A percentile compares a stretch with the other conserved stretches of the same genome.
phyloP scores from a whole-genome alignment of 2,113 vertebrate genomes.

The Genyomyrus donnyi region DNA sequence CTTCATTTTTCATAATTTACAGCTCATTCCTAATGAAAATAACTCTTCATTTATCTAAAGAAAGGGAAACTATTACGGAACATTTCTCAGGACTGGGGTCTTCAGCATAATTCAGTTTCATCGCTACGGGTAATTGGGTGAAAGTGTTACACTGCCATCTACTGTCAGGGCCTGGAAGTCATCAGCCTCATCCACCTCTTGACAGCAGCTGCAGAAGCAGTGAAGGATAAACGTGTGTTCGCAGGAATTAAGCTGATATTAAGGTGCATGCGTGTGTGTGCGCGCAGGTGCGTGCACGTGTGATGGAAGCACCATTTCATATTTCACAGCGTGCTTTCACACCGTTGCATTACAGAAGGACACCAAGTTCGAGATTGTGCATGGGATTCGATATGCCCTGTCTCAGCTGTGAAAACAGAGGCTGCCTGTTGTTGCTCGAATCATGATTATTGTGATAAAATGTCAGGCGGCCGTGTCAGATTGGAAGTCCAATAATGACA shows the following conservation, averaged over 20 bases:
- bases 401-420: not conserved
- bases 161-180: not conserved
- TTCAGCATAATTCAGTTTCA: not conserved
- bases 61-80: slow-evolving; percentile 19
- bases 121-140: not conserved
- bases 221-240: not conserved
- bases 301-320: not conserved
- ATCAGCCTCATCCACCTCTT: not conserved
- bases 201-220: not conserved
- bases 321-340: not conserved
- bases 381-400: not conserved
- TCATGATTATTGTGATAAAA: not conserved
- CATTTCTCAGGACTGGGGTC: not conserved
- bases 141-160: slow-evolving; percentile 28
- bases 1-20: slow-evolving; percentile 21
- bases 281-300: not conserved
- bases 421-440: not conserved
- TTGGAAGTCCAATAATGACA: not conserved
- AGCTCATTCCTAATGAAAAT: slow-evolving; percentile 23
- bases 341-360: not conserved
- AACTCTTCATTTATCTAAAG: slow-evolving; percentile 23
- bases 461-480: not conserved
- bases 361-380: not conserved
- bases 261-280: not conserved
- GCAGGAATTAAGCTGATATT: not conserved